A percentile compares a stretch with the other conserved stretches of the same genome.
These are phyloP conservation scores for Gymnothorax reevesii DNA, from an alignment of 2,797 vertebrate species.

Conservation along the genomic window DNA sequence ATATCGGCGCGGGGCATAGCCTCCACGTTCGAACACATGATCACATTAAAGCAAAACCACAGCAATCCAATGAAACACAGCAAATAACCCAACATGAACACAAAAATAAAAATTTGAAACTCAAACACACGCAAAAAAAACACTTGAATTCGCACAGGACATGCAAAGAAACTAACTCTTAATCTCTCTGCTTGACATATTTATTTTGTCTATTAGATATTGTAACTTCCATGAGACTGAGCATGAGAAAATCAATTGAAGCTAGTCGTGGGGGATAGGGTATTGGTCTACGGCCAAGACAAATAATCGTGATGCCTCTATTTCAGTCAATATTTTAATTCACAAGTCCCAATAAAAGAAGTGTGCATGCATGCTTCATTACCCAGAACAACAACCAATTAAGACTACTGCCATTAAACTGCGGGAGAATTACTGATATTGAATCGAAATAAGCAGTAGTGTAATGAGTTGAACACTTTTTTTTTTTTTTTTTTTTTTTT, in stretches of 20 bases:
- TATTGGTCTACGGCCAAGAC: conserved; percentile 78
- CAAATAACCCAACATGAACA: too few species aligned
- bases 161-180: too few species aligned
- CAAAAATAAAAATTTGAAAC: too few species aligned
- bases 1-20: too few species aligned
- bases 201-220: conserved; percentile 57
- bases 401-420: conserved; percentile 3
- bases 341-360: conserved; percentile 64
- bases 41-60: too few species aligned
- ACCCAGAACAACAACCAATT: background rate
- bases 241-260: conserved; percentile 69
- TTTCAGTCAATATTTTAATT: conserved; percentile 77
- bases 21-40: too few species aligned
- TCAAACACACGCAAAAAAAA: too few species aligned
- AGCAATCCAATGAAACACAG: too few species aligned
- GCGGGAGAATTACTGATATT: conserved; percentile 5
- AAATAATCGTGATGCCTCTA: conserved; percentile 81
- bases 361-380: conserved; percentile 15
- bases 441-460: background rate
- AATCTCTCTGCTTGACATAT: background rate
- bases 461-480: background rate
- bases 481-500: too few species aligned
- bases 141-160: too few species aligned
- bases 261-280: conserved; percentile 33
- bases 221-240: conserved; percentile 59